phyloP scores from a whole-genome alignment of 2,888 invertebrate species.

The Erebia palarica region DNA sequence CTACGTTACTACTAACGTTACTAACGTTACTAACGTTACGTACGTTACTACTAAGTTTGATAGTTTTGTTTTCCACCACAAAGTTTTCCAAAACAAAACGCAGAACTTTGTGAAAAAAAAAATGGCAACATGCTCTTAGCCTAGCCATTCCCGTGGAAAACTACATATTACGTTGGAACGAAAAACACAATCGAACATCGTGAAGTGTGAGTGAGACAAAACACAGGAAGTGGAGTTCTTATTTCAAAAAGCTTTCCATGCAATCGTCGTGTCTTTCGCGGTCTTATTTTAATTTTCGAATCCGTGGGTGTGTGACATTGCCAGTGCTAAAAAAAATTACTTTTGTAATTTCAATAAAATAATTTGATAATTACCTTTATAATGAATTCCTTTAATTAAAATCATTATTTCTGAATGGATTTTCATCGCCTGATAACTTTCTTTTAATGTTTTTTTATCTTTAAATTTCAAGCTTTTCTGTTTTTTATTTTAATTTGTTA shows the following conservation, averaged over 20 bases:
- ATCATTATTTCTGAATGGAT: not conserved
- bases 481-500: not conserved
- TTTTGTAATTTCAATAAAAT: not conserved
- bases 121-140: slow-evolving; percentile 19
- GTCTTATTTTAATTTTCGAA: slow-evolving; percentile 36
- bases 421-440: not conserved
- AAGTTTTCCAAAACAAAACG: too few species aligned
- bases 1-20: too few species aligned
- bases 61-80: too few species aligned
- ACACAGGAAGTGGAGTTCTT: slow-evolving; percentile 61
- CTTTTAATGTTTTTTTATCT: not conserved
- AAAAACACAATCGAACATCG: slow-evolving; percentile 56
- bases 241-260: slow-evolving; percentile 40
- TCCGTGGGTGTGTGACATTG: slow-evolving; percentile 31
- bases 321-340: slow-evolving; percentile 20
- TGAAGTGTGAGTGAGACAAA: slow-evolving; percentile 60
- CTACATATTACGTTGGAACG: slow-evolving; percentile 26
- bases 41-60: too few species aligned
- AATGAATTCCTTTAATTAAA: not conserved
- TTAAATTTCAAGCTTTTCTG: not conserved
- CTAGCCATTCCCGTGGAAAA: slow-evolving; percentile 35
- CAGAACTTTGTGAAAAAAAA: not conserved
- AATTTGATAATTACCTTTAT: not conserved
- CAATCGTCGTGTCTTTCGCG: slow-evolving; percentile 23
- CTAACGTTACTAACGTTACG: too few species aligned